Conservation (phyloP, 2,797 vertebrate genomes). For the Mastacembelus armatus region DNA sequence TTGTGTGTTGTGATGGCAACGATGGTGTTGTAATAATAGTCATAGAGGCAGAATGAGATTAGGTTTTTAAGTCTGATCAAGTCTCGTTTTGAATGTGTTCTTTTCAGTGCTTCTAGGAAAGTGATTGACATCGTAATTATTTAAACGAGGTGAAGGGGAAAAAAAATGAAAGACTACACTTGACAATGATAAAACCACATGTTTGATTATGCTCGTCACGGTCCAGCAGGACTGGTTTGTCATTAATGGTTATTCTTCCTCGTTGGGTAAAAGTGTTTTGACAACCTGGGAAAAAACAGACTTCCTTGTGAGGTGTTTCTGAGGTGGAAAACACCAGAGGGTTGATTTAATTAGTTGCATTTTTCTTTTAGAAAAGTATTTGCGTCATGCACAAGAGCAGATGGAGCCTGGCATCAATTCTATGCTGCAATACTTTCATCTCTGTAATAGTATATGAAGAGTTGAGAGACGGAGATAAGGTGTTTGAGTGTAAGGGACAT, state of each 20-base stretch:
- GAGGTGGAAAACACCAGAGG: background rate
- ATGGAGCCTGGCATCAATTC: background rate
- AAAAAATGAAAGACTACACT: background rate
- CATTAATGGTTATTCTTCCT: constrained; percentile 14
- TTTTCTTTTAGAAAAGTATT: background rate
- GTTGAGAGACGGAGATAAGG: constrained; percentile 14
- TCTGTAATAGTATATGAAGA: constrained; percentile 6
- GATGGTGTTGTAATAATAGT: too few relatives aligned
- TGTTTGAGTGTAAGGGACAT: constrained; percentile 1
- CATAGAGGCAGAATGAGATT: too few relatives aligned
- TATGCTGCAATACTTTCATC: constrained; percentile 19
- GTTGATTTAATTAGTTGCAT: background rate
- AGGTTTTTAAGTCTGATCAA: background rate
- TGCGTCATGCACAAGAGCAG: constrained; percentile 9
- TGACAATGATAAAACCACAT: constrained; percentile 23
- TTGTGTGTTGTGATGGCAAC: constrained; percentile 22
- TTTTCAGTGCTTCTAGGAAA: background rate
- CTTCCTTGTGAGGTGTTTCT: constrained; percentile 13
- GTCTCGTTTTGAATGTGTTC: background rate
- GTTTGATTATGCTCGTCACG: constrained; percentile 4
- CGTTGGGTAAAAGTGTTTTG: background rate
- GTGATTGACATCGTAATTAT: background rate
- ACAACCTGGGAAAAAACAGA: background rate
- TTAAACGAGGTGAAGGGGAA: background rate
- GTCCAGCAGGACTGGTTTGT: constrained; percentile 42